phyloP scores from a whole-genome alignment of 2,888 invertebrate species.

The Drosophila cyrtoloma region DNA sequence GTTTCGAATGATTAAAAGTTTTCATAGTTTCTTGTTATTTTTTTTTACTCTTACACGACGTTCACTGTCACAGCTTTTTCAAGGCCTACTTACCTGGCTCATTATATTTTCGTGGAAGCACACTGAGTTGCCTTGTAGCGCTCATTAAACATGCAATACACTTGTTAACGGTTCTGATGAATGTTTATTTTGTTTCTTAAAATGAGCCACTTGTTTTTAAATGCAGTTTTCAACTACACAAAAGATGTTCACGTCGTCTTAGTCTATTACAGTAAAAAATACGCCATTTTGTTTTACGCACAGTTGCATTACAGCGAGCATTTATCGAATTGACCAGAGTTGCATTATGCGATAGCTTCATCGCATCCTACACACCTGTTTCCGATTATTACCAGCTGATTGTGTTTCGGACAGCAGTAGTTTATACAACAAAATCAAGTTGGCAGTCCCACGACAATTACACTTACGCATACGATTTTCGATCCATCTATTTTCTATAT shows the following conservation, averaged over 20 bases:
- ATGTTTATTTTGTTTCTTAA: slow-evolving; percentile 62
- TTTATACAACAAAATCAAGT: slow-evolving; percentile 11
- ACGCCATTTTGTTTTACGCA: slow-evolving; percentile 82
- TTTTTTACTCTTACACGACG: slow-evolving; percentile 63
- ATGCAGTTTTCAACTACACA: slow-evolving; percentile 74
- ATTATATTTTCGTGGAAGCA: slow-evolving; percentile 84
- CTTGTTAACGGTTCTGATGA: slow-evolving; percentile 58
- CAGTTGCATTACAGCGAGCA: slow-evolving; percentile 17
- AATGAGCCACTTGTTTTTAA: slow-evolving; percentile 69
- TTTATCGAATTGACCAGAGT: slow-evolving; percentile 21
- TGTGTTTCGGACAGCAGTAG: slow-evolving; percentile 4
- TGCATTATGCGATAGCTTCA: slow-evolving; percentile 2
- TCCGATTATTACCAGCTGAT: slow-evolving; percentile 39
- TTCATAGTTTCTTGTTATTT: slow-evolving; percentile 72
- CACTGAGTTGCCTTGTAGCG: slow-evolving; percentile 81
- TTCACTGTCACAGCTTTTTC: slow-evolving; percentile 73
- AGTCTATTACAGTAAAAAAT: slow-evolving; percentile 71
- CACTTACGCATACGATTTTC: slow-evolving; percentile 35
- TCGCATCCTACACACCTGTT: slow-evolving; percentile 40
- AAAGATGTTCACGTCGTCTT: slow-evolving; percentile 75
- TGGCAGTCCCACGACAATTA: slow-evolving; percentile 37
- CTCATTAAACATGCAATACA: slow-evolving; percentile 83
- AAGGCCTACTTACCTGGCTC: slow-evolving; percentile 85
- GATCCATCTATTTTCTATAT: slow-evolving; percentile 19
- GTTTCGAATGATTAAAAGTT: slow-evolving; percentile 64